Evolutionary conservation across 23 tunicate genomes (phyloP).

Genomic region (Ascidia mentula): DNA sequence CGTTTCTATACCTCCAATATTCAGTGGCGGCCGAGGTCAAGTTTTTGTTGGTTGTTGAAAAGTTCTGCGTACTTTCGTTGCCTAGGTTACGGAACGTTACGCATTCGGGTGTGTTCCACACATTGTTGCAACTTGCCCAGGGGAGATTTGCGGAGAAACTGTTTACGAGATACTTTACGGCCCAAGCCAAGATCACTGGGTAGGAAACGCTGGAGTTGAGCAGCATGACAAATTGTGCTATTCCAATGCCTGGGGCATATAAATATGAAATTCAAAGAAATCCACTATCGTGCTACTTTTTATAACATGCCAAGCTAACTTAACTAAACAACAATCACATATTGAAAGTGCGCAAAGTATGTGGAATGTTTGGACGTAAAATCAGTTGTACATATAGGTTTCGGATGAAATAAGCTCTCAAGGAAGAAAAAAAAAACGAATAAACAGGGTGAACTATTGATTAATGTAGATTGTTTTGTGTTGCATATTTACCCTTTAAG

Average conservation of each 20-base stretch:
- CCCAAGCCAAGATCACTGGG: not conserved
- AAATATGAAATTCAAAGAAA: too few relatives aligned
- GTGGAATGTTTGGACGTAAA: too few relatives aligned
- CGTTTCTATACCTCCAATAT: not conserved
- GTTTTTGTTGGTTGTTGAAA: not conserved
- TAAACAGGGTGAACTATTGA: too few relatives aligned
- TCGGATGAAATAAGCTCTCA: too few relatives aligned
- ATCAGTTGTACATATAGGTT: too few relatives aligned
- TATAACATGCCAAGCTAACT: too few relatives aligned
- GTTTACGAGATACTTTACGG: not conserved
- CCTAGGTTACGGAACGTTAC: not conserved
- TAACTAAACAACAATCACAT: too few relatives aligned
- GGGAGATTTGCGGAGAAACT: not conserved
- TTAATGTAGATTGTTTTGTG: too few relatives aligned
- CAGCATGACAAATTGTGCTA: not conserved
- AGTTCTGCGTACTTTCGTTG: not conserved
- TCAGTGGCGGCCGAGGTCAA: not conserved
- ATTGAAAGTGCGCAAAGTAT: too few relatives aligned
- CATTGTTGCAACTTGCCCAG: not conserved
- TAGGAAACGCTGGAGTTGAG: not conserved
- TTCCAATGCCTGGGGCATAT: not conserved
- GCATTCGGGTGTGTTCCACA: not conserved
- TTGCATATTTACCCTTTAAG: too few relatives aligned
- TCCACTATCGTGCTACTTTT: too few relatives aligned
- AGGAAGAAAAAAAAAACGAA: too few relatives aligned